Conservation (phyloP, 2,113 vertebrate genomes). For the Tringa solitaria region DNA sequence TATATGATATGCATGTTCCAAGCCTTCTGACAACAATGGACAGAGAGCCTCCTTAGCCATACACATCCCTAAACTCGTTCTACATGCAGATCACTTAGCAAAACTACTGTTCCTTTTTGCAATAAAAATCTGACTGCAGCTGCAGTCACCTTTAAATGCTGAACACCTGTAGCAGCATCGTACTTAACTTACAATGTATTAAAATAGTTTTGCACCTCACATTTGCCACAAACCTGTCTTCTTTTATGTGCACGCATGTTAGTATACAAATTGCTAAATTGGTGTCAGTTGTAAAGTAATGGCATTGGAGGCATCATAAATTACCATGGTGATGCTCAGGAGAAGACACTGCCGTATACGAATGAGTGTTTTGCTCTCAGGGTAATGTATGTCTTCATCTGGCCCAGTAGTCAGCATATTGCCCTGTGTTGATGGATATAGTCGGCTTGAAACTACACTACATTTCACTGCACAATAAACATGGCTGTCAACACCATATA, state of each 20-base stretch:
- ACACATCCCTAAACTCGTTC: background rate
- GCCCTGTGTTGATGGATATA: constrained; percentile 97
- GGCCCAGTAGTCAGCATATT: constrained; percentile 97
- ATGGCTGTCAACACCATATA: constrained; percentile 98
- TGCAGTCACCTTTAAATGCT: constrained; percentile 33
- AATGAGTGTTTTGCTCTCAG: constrained; percentile 87
- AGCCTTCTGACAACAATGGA: background rate
- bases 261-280: constrained; percentile 89
- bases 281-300: constrained; percentile 95
- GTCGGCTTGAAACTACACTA: constrained; percentile 93
- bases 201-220: constrained; percentile 66
- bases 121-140: background rate
- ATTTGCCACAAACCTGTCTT: constrained; percentile 68
- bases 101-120: background rate
- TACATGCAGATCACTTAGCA: background rate
- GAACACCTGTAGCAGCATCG: constrained; percentile 65
- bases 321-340: constrained; percentile 85
- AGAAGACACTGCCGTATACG: constrained; percentile 87
- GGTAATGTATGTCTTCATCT: constrained; percentile 99
- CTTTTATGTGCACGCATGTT: constrained; percentile 70
- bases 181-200: constrained; percentile 60
- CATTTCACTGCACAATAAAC: constrained; percentile 99
- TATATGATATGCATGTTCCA: background rate
- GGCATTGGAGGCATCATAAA: constrained; percentile 87
- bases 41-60: background rate